Base-by-base conservation (phyloP, 2,888 invertebrate genomes). In the Drosophila rubida region DNA sequence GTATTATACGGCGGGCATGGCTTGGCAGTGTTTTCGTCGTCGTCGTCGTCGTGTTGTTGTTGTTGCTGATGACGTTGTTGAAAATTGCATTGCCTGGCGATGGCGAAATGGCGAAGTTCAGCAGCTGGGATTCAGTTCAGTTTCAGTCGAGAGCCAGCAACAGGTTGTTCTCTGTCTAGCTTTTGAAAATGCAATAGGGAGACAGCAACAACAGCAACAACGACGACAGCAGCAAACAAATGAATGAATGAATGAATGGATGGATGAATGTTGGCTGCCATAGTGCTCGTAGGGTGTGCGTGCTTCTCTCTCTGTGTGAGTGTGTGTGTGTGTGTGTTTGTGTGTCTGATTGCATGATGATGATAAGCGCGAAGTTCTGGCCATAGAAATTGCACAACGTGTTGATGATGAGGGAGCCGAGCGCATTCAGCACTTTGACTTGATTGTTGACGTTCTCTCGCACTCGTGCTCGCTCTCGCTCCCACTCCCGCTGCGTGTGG, bases 321-420 rank as follows among this genome's bases (percentile, higher is more conserved):
- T 54, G 27, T 51, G 14, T 58, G 19, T 60, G 13, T 68, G 35
- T 67, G 14, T 69, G 50, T 70, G 54, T 70, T 61, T 68, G 60
- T 74, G 44, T 71, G 69, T 80, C 62, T 87, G 86, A 87, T 87
- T 82, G 82, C 74, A 82, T 81, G 87, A 76, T 77, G 87, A 69
- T 82, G 82, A 83, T 83, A 83, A 83, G 88, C 82, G 82, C 88
- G 82, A 83, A 83, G 82, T 83, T 83, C 86, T 87, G 80, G 71
- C 86, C 77, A 87, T 87, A 79, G 88, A 82, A 87, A 87, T 87
- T 67, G 76, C 69, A 58, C 63, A 75, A 78, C 87, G 82, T 85
- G 85, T 78, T 82, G 82, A 82, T 82, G 82, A 84, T 68, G 68
- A 62, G 62, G 61, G 53, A 74, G 68, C 65, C 19, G 19, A 19